phyloP scores from a whole-genome alignment of 1,140 invertebrate genomes.

The Drosophila melanogaster region DNA sequence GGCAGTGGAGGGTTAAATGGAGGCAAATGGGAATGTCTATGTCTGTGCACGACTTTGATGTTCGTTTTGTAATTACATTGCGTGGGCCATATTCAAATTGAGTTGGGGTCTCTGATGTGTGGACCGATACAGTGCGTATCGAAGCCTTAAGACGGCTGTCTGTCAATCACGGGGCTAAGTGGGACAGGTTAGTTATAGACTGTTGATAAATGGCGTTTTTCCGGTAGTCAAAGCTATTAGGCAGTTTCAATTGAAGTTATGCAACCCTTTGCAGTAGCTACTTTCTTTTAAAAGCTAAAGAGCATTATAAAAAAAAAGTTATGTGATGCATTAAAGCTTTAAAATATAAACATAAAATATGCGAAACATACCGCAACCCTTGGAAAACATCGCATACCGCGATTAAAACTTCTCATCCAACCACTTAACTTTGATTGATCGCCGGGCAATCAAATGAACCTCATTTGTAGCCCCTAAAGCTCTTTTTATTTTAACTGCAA shows the following conservation, averaged over 20 bases:
- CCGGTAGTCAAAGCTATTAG: background rate
- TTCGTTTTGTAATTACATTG: constrained; percentile 68
- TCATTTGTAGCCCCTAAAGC: constrained; percentile 26
- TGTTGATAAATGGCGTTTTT: constrained; percentile 21
- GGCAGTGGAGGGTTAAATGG: constrained; percentile 30
- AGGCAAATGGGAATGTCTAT: constrained; percentile 28
- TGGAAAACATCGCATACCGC: constrained; percentile 10
- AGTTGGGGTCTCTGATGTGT: constrained; percentile 20
- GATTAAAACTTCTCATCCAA: constrained; percentile 30
- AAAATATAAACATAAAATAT: background rate
- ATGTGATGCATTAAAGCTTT: background rate
- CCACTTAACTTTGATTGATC: constrained; percentile 45
- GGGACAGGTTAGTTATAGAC: constrained; percentile 26
- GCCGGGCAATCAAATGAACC: constrained; percentile 34
- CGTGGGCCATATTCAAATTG: constrained; percentile 76
- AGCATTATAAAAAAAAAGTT: too few relatives aligned
- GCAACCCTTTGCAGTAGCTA: too few relatives aligned
- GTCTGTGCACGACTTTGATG: constrained; percentile 76
- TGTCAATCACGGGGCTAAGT: constrained; percentile 12
- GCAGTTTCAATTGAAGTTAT: too few relatives aligned
- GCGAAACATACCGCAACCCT: background rate
- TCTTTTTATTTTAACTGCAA: constrained; percentile 43
- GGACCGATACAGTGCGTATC: constrained; percentile 33
- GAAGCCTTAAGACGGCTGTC: constrained; percentile 28
- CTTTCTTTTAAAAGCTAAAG: too few relatives aligned